Conservation (phyloP, 2,888 invertebrate genomes). For the Diaphora mendica region DNA sequence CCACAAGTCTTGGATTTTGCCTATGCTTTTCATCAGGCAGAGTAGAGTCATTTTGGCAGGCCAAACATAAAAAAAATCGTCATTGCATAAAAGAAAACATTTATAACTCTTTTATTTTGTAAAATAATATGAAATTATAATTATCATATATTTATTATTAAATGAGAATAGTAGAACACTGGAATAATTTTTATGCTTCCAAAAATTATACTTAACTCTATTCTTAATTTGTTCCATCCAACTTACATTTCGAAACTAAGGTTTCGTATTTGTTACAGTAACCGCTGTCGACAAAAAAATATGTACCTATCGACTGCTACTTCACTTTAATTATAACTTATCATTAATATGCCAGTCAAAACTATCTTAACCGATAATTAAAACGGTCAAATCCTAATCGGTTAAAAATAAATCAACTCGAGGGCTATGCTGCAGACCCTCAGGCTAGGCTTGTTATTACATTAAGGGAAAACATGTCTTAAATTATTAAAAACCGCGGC, state of each 20-base stretch:
- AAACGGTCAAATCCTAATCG: conserved; percentile 11
- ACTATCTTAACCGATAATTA: conserved; percentile 3
- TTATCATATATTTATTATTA: neutral
- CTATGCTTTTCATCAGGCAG: too few relatives aligned
- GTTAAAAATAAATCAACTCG: conserved; percentile 21
- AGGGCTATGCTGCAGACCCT: conserved; percentile 5
- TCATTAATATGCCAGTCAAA: neutral
- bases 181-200: neutral
- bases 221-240: neutral
- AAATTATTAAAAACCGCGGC: neutral
- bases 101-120: neutral
- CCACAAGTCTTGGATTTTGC: too few relatives aligned
- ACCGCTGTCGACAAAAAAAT: neutral
- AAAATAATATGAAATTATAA: neutral
- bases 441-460: neutral
- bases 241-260: neutral
- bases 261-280: neutral
- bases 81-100: neutral
- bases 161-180: neutral
- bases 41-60: too few relatives aligned
- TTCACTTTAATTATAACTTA: neutral
- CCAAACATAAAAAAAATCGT: too few relatives aligned
- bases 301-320: neutral
- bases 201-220: neutral
- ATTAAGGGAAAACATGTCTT: neutral